Evolutionary conservation across 2,888 invertebrate species (phyloP).

Genomic region (Gerris lacustris): DNA sequence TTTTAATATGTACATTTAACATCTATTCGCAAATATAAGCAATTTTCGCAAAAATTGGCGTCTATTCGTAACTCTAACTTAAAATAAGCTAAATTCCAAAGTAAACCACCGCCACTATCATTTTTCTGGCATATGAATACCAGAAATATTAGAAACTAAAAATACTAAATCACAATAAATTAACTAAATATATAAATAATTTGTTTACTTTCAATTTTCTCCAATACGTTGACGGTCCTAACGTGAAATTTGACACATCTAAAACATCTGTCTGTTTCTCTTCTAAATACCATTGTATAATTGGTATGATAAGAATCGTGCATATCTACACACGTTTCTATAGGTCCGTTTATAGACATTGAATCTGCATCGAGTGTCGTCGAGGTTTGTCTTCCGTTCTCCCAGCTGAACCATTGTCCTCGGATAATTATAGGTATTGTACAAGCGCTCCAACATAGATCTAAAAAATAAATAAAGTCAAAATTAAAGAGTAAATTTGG

Average conservation of each 20-base stretch:
- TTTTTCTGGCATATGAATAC: no score
- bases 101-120: no score
- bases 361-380: constrained; percentile 69
- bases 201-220: constrained; percentile 69
- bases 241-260: constrained; percentile 75
- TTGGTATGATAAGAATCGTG: constrained; percentile 63
- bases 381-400: constrained; percentile 67
- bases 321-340: constrained; percentile 50
- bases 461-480: background rate
- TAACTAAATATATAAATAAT: constrained; percentile 50
- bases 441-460: constrained; percentile 38
- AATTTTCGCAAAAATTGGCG: no score
- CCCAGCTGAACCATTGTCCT: constrained; percentile 86
- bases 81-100: no score
- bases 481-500: no score
- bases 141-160: no score
- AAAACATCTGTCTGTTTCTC: constrained; percentile 51
- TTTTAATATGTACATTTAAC: no score
- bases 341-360: constrained; percentile 57
- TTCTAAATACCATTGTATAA: constrained; percentile 66
- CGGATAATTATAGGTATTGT: constrained; percentile 64
- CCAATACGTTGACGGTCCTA: constrained; percentile 74
- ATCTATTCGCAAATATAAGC: no score
- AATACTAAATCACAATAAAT: constrained; percentile 47
- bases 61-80: no score